Evolutionary conservation across 64 coral and sea anemone genomes (phyloP).

Genomic region (Actinia tenebrosa): DNA sequence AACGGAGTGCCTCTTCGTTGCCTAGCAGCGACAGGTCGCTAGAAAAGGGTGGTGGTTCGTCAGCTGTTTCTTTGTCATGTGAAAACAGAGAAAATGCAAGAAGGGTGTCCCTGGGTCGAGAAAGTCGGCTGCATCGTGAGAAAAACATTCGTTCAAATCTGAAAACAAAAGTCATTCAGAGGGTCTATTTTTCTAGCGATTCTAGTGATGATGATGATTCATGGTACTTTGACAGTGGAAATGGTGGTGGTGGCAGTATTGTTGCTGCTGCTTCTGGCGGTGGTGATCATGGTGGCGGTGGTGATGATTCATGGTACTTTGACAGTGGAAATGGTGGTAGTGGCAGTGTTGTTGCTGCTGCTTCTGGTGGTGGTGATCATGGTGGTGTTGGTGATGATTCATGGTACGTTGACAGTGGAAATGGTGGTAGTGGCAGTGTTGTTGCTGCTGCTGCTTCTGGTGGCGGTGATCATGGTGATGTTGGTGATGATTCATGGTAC

Average conservation of each 20-base stretch:
- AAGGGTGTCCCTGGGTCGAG: background rate
- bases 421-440: no score
- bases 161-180: conserved; percentile 5
- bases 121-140: background rate
- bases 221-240: background rate
- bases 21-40: background rate
- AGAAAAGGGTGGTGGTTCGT: background rate
- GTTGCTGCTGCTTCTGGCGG: background rate
- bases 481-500: background rate
- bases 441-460: no score
- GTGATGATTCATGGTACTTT: background rate
- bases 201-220: background rate
- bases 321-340: no score
- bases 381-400: no score
- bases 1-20: background rate
- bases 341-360: no score
- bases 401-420: no score
- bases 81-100: background rate
- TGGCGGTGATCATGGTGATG: no score
- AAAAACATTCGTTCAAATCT: background rate
- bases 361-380: no score
- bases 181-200: background rate
- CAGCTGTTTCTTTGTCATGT: background rate
- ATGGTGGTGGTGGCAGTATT: background rate
- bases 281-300: background rate